Percentiles rank a stretch among this genome's conserved stretches.
Evolutionary conservation across 2,113 vertebrate species (phyloP).

Genomic region (Tragelaphus strepsiceros): DNA sequence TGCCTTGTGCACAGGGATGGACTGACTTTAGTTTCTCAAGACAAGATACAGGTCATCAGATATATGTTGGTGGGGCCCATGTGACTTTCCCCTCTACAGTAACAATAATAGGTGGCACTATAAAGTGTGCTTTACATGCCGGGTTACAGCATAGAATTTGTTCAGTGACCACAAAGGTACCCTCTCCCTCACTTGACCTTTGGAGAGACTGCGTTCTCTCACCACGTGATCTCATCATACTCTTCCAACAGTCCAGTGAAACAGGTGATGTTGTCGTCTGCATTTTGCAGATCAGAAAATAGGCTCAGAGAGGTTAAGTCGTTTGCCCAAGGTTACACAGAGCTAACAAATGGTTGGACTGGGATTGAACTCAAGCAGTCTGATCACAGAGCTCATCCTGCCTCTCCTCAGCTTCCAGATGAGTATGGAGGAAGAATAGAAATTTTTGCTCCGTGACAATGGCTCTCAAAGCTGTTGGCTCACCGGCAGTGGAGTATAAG

Average conservation of each 20-base stretch:
- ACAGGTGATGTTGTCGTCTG: background rate
- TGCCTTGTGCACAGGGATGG: background rate
- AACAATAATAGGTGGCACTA: background rate
- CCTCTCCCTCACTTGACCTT: background rate
- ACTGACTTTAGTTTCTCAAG: background rate
- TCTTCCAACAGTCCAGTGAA: background rate
- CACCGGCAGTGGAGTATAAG: background rate
- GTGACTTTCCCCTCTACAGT: background rate
- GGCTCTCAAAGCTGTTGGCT: background rate
- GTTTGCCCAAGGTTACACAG: background rate
- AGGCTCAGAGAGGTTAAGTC: background rate
- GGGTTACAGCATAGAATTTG: background rate
- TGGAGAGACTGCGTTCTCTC: background rate
- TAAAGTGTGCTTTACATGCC: fast-evolving
- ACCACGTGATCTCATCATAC: fast-evolving
- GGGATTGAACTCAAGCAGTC: background rate
- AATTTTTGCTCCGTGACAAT: background rate
- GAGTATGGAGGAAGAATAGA: background rate
- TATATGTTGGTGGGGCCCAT: background rate
- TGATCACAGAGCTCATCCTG: background rate
- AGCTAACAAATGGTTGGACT: background rate
- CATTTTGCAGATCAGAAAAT: background rate
- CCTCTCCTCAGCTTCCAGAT: background rate
- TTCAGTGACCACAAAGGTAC: background rate
- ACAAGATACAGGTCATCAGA: background rate